Evolutionary conservation across 2,888 invertebrate species (phyloP), one percentile per base, ranked within the genome.

Genomic region (Prionchulus punctatus): DNA sequence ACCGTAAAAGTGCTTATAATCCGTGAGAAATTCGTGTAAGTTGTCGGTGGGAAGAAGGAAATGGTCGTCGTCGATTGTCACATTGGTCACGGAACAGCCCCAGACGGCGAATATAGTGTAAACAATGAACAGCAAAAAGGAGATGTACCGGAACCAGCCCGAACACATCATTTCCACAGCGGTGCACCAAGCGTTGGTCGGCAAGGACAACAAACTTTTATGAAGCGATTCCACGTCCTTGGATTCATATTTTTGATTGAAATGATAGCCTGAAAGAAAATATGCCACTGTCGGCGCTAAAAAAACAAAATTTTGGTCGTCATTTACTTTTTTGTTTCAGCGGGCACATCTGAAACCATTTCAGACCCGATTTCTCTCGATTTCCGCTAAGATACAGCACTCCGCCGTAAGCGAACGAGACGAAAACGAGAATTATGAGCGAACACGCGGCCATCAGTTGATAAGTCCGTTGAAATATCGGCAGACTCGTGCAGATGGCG

Each of bases 311-410:
- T n/a, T n/a, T n/a, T n/a, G n/a, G n/a, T n/a, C n/a, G n/a, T n/a
- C n/a, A n/a, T n/a, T n/a, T n/a, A n/a, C n/a, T n/a, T n/a, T n/a
- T n/a, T n/a, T n/a, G n/a, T n/a, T n/a, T n/a, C n/a, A n/a, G n/a
- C n/a, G n/a, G n/a, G n/a, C n/a, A n/a, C n/a, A n/a, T n/a, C n/a
- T n/a, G n/a, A n/a, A n/a, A n/a, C n/a, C n/a, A n/a, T n/a, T n/a
- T n/a, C n/a, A n/a, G n/a, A n/a, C 69, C 69, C 31, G 64, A 60
- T 4, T 65, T 61, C 54, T 69, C 67, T 3, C 68, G 60, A 53
- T 62, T 58, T 7, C 64, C 66, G 27, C 54, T 47, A 30, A 50
- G n/a, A 27, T 49, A 57, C 30, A 59, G 15, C 7, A 26, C 45
- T 25, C 23, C 52, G 26, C 30, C 25, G 27, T 52, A 53, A 25